A percentile compares a stretch with the other conserved stretches of the same genome.
Conservation (phyloP, 2,113 vertebrate genomes). For the Benitochromis conjunctus region DNA sequence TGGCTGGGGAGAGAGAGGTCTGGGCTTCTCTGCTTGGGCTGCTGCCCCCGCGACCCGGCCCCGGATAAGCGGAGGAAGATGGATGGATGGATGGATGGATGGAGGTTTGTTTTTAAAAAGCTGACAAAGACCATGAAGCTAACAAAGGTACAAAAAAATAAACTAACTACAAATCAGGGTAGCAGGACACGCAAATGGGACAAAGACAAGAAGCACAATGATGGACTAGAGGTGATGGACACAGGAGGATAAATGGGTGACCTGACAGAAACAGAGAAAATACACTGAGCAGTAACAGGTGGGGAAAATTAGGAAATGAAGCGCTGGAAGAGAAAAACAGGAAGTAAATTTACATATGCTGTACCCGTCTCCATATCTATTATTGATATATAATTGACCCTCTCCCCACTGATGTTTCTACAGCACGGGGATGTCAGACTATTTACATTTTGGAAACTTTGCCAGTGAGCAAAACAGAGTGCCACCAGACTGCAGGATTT, state of each 20-base stretch:
- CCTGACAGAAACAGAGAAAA: not conserved
- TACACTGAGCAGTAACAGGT: not conserved
- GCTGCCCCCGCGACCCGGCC: no score
- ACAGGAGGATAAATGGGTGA: not conserved
- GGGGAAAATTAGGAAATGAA: not conserved
- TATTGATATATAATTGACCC: not conserved
- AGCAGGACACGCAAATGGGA: not conserved
- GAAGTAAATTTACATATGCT: not conserved
- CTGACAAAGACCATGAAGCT: accelerated
- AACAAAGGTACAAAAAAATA: not conserved
- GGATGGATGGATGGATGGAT: no score
- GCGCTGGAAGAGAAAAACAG: not conserved
- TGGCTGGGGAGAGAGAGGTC: no score
- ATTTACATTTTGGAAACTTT: not conserved
- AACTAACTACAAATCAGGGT: not conserved
- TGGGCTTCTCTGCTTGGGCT: no score
- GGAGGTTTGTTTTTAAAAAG: not conserved
- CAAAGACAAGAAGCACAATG: not conserved
- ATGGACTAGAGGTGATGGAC: not conserved
- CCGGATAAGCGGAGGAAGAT: no score
- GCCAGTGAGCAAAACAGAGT: not conserved
- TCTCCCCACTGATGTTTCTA: not conserved
- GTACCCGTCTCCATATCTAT: not conserved
- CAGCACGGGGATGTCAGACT: not conserved
- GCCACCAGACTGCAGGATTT: not conserved